These are phyloP conservation scores for Colaptes auratus DNA, from an alignment of 2,113 vertebrate species.

Conservation along the genomic window DNA sequence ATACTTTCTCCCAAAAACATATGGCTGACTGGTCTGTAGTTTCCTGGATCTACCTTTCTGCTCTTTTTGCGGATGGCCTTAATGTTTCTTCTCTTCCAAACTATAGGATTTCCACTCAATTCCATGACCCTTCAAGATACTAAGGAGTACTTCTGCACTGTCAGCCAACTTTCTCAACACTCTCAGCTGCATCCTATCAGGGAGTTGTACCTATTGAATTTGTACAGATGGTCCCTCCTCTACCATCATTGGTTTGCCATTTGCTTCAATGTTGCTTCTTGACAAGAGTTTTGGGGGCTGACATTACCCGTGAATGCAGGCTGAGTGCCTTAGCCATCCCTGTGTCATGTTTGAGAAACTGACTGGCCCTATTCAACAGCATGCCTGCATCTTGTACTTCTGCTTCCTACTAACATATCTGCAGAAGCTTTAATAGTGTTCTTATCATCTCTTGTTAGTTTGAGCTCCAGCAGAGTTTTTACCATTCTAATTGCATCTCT, in stretches of 20 bases:
- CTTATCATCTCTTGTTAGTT: not conserved
- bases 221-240: not conserved
- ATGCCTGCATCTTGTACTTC: not conserved
- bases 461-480: not conserved
- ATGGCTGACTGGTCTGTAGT: not conserved
- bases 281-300: not conserved
- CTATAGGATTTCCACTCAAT: not conserved
- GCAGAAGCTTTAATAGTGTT: not conserved
- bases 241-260: not conserved
- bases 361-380: not conserved
- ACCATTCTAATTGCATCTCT: not conserved
- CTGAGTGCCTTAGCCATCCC: not conserved
- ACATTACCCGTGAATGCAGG: not conserved
- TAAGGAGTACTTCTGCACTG: not conserved
- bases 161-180: not conserved
- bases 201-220: not conserved
- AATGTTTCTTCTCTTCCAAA: not conserved
- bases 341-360: not conserved
- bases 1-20: not conserved
- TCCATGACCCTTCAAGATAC: not conserved
- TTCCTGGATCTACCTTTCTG: not conserved
- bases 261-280: not conserved
- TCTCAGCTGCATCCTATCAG: not conserved
- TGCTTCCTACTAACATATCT: not conserved
- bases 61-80: not conserved